These are phyloP conservation scores for Malacosoma neustria DNA, from an alignment of 2,888 invertebrate species.

Conservation along the genomic window DNA sequence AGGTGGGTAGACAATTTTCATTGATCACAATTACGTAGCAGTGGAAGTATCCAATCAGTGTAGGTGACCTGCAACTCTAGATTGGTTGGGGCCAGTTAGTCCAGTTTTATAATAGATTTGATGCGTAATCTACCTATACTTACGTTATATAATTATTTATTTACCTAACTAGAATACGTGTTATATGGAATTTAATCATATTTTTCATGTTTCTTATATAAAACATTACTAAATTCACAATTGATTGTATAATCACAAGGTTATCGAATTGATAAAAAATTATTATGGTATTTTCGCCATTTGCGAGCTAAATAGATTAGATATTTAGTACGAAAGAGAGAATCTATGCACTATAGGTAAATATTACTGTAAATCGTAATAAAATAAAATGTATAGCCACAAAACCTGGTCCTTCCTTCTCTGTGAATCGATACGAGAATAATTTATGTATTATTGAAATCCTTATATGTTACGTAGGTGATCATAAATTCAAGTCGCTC, in stretches of 20 bases:
- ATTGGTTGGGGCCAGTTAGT: constrained; percentile 38
- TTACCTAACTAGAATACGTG: no score
- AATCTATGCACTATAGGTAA: no score
- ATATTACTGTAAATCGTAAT: no score
- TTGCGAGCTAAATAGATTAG: neutral
- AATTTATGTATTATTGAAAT: constrained; percentile 14
- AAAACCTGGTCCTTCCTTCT: neutral
- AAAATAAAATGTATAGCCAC: no score
- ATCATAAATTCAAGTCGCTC: constrained; percentile 48
- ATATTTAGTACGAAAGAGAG: no score
- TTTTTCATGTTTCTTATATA: no score
- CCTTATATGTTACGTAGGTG: constrained; percentile 38
- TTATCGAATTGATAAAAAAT: neutral
- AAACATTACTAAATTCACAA: no score
- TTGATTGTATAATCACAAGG: neutral
- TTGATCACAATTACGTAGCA: constrained; percentile 32
- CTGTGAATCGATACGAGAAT: neutral
- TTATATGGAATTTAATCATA: no score
- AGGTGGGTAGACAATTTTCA: constrained; percentile 15
- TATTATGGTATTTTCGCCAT: neutral
- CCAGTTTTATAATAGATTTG: constrained; percentile 31
- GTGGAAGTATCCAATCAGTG: constrained; percentile 66
- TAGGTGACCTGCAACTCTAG: constrained; percentile 56
- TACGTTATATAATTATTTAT: no score
- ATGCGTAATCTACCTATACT: neutral